These are phyloP conservation scores for Myotis findleyi DNA, from an alignment of 2,797 vertebrate genomes.

Conservation along the genomic window DNA sequence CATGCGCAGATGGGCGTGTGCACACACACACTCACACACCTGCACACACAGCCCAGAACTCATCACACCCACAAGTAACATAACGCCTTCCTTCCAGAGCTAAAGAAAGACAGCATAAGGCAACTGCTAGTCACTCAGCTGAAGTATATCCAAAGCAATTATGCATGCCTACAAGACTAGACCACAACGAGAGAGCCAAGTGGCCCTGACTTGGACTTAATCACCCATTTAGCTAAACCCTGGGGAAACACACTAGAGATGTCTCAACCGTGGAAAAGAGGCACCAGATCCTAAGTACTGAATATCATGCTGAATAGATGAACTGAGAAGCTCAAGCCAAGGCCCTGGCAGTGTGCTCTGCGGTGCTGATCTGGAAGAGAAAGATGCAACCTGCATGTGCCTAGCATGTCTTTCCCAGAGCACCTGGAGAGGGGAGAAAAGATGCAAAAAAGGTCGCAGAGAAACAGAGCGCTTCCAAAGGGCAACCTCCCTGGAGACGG, in stretches of 20 bases:
- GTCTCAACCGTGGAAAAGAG: background rate
- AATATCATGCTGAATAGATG: background rate
- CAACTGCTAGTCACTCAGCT: background rate
- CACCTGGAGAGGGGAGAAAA: background rate
- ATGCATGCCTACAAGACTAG: background rate
- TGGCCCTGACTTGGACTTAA: background rate
- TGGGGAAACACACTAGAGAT: background rate
- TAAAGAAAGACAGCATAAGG: conserved; percentile 6
- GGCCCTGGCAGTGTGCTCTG: background rate
- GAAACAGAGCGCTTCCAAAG: background rate
- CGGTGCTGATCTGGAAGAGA: background rate
- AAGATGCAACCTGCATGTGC: background rate
- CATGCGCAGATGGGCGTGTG: fast-evolving
- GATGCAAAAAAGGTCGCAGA: background rate
- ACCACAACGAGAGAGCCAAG: background rate
- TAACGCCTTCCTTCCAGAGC: background rate
- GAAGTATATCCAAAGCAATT: background rate
- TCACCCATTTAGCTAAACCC: background rate
- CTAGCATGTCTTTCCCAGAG: background rate
- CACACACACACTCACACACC: background rate
- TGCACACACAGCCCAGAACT: background rate
- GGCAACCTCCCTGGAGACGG: background rate
- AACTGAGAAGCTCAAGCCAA: background rate
- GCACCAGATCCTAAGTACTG: background rate
- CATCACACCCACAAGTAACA: conserved; percentile 2